Evolutionary conservation across 1,140 invertebrate genomes (phyloP).

Genomic region (Mya arenaria): DNA sequence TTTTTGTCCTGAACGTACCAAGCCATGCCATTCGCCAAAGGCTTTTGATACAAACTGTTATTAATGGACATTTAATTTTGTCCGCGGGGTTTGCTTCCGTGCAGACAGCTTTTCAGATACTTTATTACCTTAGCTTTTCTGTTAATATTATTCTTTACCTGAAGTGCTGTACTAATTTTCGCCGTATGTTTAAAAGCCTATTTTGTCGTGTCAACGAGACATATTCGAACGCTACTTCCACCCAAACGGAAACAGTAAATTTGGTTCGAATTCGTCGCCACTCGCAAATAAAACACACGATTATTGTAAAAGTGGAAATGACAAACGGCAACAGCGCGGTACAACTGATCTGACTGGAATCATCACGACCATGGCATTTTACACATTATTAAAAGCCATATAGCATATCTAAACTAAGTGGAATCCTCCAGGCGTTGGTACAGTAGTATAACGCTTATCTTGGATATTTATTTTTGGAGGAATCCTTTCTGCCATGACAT

Average conservation of each 20-base stretch:
- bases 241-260: constrained; percentile 27
- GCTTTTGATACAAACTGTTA: constrained; percentile 4
- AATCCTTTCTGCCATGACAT: no score
- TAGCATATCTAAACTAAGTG: no score
- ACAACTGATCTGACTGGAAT: no score
- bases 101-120: constrained; percentile 82
- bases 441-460: no score
- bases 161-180: constrained; percentile 61
- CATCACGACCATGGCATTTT: no score
- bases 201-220: background rate
- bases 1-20: constrained; percentile 61
- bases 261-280: constrained; percentile 9
- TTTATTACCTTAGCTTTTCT: constrained; percentile 91
- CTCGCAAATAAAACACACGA: no score
- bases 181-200: constrained; percentile 60
- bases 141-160: constrained; percentile 91
- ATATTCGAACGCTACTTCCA: background rate
- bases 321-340: no score
- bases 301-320: no score
- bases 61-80: constrained; percentile 60
- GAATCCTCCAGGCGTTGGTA: no score
- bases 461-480: no score
- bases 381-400: no score
- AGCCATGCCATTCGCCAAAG: constrained; percentile 28
- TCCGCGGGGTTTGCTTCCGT: constrained; percentile 56